Base-by-base conservation (phyloP, 2,797 vertebrate species). In the Dicrostonyx torquatus region DNA sequence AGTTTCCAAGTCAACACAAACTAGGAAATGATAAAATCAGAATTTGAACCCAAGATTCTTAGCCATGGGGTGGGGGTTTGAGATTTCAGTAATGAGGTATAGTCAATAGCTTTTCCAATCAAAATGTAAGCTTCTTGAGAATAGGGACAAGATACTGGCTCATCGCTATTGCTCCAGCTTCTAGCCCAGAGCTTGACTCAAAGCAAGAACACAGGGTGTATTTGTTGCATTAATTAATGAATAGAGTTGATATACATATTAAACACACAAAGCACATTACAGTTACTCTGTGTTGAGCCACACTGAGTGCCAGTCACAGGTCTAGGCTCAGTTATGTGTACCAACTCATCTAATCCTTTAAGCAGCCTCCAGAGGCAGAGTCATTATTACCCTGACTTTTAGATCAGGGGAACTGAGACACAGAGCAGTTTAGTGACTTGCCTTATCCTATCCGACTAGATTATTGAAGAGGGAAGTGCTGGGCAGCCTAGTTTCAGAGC, bases 1-100 rank as follows among this genome's bases (percentile, higher is more conserved):
- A 75, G n/a, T 88, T 93, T 45, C n/a, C 12, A 1, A 1, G 31
- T 45, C 5, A 12, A 53, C 37, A 29, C 11, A 34, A 55, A 48
- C 26, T 68, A 76, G 55, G 80, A 90, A 82, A 90, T 66, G 37
- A 31, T 45, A n/a, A 40, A 64, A 40, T 31, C 58, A 17, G 87
- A 55, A 84, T 91, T 89, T 50, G 89, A 95, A 89, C n/a, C 24
- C 29, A 85, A 43, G 26, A 24, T 15, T 87, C 79, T 76, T 79
- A 40, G 77, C 45, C 7, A 5, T 0, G 5, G 70, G 29, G 20
- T 5, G 0, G 18, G 17, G 55, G 7, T 34, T 60, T 87, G 83
- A 43, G 68, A 78, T 50, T 77, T 70, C 48, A 48, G 15, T 34
- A 77, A 40, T 7, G 55, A 87, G 68, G 24, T 6, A 40, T 20